These are phyloP conservation scores for Steinernema carpocapsae DNA, from an alignment of 2,888 invertebrate genomes.

Conservation along the genomic window DNA sequence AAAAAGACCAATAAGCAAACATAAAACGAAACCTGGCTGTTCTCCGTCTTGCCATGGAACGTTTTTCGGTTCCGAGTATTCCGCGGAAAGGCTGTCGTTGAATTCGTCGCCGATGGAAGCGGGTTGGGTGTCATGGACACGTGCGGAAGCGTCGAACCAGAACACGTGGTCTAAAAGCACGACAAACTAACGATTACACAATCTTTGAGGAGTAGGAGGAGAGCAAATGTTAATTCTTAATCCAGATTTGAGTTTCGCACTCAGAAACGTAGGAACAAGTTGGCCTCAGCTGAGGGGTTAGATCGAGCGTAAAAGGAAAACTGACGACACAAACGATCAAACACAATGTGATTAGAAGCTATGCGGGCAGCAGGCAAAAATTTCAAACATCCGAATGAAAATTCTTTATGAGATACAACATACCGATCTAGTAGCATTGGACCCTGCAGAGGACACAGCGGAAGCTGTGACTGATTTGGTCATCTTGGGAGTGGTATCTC, in stretches of 20 bases:
- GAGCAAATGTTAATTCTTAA: neutral
- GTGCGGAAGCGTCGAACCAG: neutral
- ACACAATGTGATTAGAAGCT: neutral
- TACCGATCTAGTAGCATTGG: slow-evolving; percentile 3
- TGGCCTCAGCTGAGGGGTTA: too few species aligned
- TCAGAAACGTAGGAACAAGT: too few species aligned
- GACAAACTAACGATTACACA: slow-evolving; percentile 25
- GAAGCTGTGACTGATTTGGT: slow-evolving; percentile 65
- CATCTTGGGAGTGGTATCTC: slow-evolving; percentile 57
- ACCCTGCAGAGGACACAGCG: slow-evolving; percentile 42
- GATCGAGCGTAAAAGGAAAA: too few species aligned
- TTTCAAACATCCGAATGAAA: neutral
- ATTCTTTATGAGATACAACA: neutral
- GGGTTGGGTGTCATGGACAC: slow-evolving; percentile 46
- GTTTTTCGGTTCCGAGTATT: slow-evolving; percentile 67
- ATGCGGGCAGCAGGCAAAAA: neutral
- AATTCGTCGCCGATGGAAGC: slow-evolving; percentile 39
- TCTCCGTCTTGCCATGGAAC: slow-evolving; percentile 69
- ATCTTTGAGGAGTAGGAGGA: slow-evolving; percentile 10
- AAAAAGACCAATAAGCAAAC: slow-evolving; percentile 29
- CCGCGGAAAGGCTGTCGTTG: slow-evolving; percentile 58
- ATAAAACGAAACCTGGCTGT: slow-evolving; percentile 56
- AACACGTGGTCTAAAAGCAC: slow-evolving; percentile 19
- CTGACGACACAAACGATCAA: neutral
- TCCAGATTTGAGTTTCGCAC: too few species aligned